Conservation (phyloP, 1,140 invertebrate genomes). For the Zaprionus ghesquierei region DNA sequence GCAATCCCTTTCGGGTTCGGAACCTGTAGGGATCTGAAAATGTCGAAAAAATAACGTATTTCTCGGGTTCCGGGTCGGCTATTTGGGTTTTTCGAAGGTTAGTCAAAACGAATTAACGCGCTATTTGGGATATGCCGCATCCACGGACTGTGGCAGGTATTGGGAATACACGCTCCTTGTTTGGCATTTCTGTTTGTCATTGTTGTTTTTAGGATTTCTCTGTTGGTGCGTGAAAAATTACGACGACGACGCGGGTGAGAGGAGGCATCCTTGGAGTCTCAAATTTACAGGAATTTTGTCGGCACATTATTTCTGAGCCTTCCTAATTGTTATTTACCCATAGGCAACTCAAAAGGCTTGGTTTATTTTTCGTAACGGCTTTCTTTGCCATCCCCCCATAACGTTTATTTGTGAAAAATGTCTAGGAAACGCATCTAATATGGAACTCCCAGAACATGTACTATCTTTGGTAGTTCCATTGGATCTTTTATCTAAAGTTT, state of each 20-base stretch:
- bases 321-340: slow-evolving; percentile 61
- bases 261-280: slow-evolving; percentile 36
- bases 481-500: neutral
- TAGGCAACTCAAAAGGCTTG: slow-evolving; percentile 20
- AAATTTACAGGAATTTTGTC: slow-evolving; percentile 69
- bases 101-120: slow-evolving; percentile 77
- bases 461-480: neutral
- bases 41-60: slow-evolving; percentile 66
- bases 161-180: slow-evolving; percentile 24
- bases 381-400: neutral
- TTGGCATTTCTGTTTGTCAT: slow-evolving; percentile 64
- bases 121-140: slow-evolving; percentile 56
- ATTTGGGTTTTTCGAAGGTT: slow-evolving; percentile 61
- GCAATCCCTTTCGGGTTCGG: slow-evolving; percentile 23
- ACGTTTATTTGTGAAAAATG: neutral
- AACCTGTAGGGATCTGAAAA: slow-evolving; percentile 52
- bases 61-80: slow-evolving; percentile 49
- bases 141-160: slow-evolving; percentile 56
- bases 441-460: neutral
- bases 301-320: slow-evolving; percentile 59
- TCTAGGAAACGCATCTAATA: neutral
- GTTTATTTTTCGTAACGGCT: slow-evolving; percentile 54
- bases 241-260: slow-evolving; percentile 54
- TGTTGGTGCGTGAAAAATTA: slow-evolving; percentile 70
- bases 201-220: slow-evolving; percentile 64